Percentiles rank a stretch among this genome's conserved stretches.
phyloP scores from a whole-genome alignment of 2,797 vertebrate genomes.

The Acrocephalus scirpaceus region DNA sequence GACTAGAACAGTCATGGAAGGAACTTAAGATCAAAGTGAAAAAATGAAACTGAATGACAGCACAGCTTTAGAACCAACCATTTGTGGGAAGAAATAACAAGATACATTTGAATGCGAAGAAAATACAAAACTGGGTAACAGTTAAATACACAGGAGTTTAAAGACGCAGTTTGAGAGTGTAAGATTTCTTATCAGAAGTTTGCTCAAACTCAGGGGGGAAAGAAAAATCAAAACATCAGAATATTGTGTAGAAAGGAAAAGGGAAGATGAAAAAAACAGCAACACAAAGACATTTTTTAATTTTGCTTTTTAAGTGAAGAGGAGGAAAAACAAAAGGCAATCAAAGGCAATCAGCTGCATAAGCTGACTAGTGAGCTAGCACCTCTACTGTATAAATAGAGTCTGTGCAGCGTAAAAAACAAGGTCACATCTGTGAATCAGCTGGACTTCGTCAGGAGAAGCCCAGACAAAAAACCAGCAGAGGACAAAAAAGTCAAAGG shows the following conservation, averaged over 20 bases:
- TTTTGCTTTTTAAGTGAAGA: neutral
- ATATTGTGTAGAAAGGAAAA: neutral
- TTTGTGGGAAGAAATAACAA: neutral
- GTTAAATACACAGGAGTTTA: neutral
- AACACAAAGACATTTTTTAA: neutral
- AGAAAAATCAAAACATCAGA: neutral
- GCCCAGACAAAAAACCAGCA: neutral
- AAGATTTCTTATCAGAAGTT: neutral
- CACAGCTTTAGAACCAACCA: neutral
- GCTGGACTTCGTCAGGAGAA: neutral
- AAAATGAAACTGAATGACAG: neutral
- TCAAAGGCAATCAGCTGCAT: neutral
- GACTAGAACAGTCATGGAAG: neutral
- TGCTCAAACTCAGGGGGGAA: neutral
- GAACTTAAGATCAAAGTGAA: neutral
- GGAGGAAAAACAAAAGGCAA: neutral
- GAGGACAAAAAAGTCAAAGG: conserved; percentile 55
- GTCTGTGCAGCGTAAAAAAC: neutral
- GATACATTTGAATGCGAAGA: neutral
- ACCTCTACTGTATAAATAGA: neutral
- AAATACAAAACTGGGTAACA: neutral
- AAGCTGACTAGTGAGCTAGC: neutral
- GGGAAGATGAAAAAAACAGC: neutral
- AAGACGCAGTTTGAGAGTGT: neutral
- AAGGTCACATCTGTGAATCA: neutral